Evolutionary conservation across 2,888 invertebrate genomes (phyloP), one percentile per base, ranked within the genome.

Genomic region (Tetheella fluctuosa): DNA sequence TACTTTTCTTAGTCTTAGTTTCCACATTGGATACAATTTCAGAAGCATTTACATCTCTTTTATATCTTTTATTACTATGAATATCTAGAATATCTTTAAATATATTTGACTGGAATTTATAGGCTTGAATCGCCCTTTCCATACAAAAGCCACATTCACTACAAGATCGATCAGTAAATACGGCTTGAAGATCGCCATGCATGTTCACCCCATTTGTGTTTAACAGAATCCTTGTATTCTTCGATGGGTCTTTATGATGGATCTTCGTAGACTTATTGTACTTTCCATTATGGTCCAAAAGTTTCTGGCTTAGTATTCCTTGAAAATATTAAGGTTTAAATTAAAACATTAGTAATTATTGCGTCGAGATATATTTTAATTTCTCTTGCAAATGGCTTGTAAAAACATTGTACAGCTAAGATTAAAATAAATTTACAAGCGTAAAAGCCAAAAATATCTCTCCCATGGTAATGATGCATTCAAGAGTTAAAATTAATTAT

Each of bases 131-230:
- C 12, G 82, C 81, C 64, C 72, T 69, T 62, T 84, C 81, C 83
- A 89, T 89, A 60, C 90, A 90, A 28, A 58, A 52, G 0, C 73
- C 59, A 61, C 90, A 89, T 23, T 71, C 64, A 30, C 62, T 76
- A 61, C 90, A 90, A 2, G n/a, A 42, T 0, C 67, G 8, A 20
- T 85, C 82, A 60, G 64, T 70, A 52, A 82, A 84, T 15, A 84
- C 72, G 0, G 71, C 59, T 64, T 83, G 77, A 30, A 84, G 37
- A 15, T 83, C 73, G 54, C 53, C 81, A 2, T 70, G 60, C 56
- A 69, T 70, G 28, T 59, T 76, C 0, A 70, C 74, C 42, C 57
- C 73, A 76, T 59, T 74, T 79, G 17, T 59, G 70, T 57, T 60
- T 58, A 60, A 13, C 6, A 30, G 20, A 17, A 34, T 55, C 37